Conservation (phyloP, 2,797 vertebrate species). For the Pseudochromis fuscus region DNA sequence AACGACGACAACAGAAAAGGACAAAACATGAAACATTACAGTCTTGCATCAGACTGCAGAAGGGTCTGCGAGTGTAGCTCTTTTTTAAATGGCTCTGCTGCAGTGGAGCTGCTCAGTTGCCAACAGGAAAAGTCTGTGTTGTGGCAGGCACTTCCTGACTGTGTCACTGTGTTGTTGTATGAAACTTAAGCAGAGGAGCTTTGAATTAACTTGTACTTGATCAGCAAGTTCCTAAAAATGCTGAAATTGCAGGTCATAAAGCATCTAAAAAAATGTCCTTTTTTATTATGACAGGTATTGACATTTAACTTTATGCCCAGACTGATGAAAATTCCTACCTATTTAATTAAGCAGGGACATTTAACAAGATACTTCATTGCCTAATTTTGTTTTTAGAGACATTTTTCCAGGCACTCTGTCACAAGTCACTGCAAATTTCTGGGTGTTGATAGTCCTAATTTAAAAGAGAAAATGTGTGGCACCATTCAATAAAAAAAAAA, state of each 20-base stretch:
- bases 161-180: constrained; percentile 3
- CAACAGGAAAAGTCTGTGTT: constrained; percentile 40
- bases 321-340: neutral
- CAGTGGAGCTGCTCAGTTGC: constrained; percentile 35
- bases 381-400: neutral
- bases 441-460: too few relatives aligned
- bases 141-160: constrained; percentile 19
- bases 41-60: constrained; percentile 14
- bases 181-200: neutral
- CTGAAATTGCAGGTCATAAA: neutral
- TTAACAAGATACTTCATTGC: neutral
- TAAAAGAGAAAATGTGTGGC: too few relatives aligned
- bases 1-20: neutral
- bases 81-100: constrained; percentile 26
- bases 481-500: too few relatives aligned
- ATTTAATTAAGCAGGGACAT: neutral
- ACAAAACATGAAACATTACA: neutral
- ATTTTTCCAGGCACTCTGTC: too few relatives aligned
- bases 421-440: too few relatives aligned
- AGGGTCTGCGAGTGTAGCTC: constrained; percentile 19
- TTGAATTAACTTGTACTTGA: neutral
- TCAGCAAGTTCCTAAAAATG: constrained; percentile 9
- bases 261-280: neutral
- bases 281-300: neutral
- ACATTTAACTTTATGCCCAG: neutral